These are phyloP conservation scores for Drosophila falleni DNA, from an alignment of 2,888 invertebrate species.

Conservation along the genomic window DNA sequence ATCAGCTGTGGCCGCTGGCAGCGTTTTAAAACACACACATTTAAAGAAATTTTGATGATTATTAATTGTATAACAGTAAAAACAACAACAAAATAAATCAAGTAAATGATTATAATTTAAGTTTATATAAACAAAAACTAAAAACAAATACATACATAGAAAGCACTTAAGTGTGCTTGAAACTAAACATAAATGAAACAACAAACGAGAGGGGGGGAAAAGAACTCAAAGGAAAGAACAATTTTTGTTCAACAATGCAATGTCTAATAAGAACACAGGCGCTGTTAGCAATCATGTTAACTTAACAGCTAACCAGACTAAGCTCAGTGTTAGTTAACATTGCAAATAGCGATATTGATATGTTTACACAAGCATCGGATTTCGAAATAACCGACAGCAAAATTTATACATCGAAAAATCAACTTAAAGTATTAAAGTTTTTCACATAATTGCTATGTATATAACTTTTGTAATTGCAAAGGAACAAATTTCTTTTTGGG, in stretches of 20 bases:
- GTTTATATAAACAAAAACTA: slow-evolving; percentile 62
- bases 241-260: neutral
- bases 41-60: slow-evolving; percentile 78
- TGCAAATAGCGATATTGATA: too few relatives aligned
- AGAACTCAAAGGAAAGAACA: neutral
- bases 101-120: slow-evolving; percentile 77
- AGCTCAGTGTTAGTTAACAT: neutral
- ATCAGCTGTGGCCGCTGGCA: slow-evolving; percentile 58
- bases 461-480: too few relatives aligned
- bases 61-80: slow-evolving; percentile 78
- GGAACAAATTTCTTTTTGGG: too few relatives aligned
- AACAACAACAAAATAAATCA: slow-evolving; percentile 77
- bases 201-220: neutral
- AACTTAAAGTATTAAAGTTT: too few relatives aligned
- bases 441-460: too few relatives aligned
- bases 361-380: too few relatives aligned
- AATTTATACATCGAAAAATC: too few relatives aligned
- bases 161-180: slow-evolving; percentile 40
- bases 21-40: slow-evolving; percentile 69
- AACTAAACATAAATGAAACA: slow-evolving; percentile 22
- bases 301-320: neutral
- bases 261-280: slow-evolving; percentile 1
- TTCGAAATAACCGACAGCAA: too few relatives aligned
- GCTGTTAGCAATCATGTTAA: neutral
- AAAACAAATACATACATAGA: slow-evolving; percentile 50